phyloP scores from a whole-genome alignment of 2,797 vertebrate genomes.

The Kryptopterus vitreolus region DNA sequence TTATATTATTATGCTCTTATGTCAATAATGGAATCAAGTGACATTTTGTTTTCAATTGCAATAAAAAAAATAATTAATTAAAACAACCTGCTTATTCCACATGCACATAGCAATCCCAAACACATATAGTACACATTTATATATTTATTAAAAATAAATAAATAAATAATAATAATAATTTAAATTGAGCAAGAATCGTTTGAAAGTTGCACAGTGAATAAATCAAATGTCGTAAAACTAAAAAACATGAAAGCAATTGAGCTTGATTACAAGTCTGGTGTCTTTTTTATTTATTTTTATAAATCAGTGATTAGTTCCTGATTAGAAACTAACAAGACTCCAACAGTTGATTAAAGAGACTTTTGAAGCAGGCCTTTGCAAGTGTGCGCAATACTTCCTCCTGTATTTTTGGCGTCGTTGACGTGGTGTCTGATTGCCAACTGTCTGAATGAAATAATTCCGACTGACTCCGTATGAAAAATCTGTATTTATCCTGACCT shows the following conservation, averaged over 20 bases:
- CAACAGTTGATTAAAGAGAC: background rate
- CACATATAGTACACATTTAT: background rate
- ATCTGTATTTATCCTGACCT: background rate
- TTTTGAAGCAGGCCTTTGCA: background rate
- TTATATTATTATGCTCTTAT: too few species aligned
- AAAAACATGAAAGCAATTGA: slow-evolving; percentile 4
- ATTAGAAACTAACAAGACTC: background rate
- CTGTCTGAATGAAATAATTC: background rate
- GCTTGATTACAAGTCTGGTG: background rate
- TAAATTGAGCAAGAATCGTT: background rate
- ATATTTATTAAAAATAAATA: too few species aligned
- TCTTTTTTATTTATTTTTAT: background rate
- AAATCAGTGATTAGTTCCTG: background rate
- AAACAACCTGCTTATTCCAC: background rate
- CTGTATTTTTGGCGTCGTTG: background rate
- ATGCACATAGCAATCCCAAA: background rate
- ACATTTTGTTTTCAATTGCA: too few species aligned
- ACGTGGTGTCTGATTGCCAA: background rate
- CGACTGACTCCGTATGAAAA: background rate
- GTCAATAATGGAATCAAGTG: too few species aligned
- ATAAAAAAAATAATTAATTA: too few species aligned
- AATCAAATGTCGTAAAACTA: slow-evolving; percentile 4
- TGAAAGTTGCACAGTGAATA: background rate
- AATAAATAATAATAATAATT: too few species aligned
- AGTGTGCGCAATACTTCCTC: background rate